A percentile compares a stretch with the other conserved stretches of the same genome.
Evolutionary conservation across 2,113 vertebrate genomes (phyloP).

Genomic region (Pangasianodon gigas): DNA sequence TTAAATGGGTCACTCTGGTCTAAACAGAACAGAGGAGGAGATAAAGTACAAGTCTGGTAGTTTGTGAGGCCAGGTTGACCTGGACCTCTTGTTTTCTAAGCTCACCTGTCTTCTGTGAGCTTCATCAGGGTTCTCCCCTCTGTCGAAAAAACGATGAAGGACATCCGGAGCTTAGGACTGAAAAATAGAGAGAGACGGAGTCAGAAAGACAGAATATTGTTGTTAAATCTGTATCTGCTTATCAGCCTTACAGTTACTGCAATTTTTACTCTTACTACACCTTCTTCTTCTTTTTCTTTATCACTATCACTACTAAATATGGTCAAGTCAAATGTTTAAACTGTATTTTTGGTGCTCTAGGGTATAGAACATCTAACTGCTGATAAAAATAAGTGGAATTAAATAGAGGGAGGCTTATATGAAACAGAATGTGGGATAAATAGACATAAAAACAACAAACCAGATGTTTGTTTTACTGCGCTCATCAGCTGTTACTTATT

Average conservation of each 20-base stretch:
- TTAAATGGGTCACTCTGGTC: not conserved
- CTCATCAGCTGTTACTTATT: not conserved
- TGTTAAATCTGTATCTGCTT: not conserved
- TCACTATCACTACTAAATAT: not conserved
- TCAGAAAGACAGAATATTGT: not conserved
- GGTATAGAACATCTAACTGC: not conserved
- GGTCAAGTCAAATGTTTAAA: not conserved
- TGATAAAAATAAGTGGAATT: not conserved
- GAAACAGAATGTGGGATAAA: not conserved
- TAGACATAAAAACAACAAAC: not conserved
- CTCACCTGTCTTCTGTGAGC: conserved; percentile 94
- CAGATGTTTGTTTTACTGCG: not conserved
- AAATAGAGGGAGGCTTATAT: not conserved
- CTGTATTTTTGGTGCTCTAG: not conserved
- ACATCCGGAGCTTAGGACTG: conserved; percentile 97
- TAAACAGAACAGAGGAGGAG: not conserved
- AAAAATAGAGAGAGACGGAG: conserved; percentile 8
- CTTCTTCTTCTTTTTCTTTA: not conserved
- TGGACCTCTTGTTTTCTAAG: not conserved
- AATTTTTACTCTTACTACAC: not conserved
- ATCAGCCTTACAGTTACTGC: not conserved
- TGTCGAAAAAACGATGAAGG: conserved; percentile 96
- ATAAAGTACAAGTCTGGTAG: not conserved
- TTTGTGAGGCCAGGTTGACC: not conserved
- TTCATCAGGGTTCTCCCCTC: conserved; percentile 87